These are phyloP conservation scores for Coenobita brevimanus DNA, from an alignment of 1,140 invertebrate species.

Conservation along the genomic window DNA sequence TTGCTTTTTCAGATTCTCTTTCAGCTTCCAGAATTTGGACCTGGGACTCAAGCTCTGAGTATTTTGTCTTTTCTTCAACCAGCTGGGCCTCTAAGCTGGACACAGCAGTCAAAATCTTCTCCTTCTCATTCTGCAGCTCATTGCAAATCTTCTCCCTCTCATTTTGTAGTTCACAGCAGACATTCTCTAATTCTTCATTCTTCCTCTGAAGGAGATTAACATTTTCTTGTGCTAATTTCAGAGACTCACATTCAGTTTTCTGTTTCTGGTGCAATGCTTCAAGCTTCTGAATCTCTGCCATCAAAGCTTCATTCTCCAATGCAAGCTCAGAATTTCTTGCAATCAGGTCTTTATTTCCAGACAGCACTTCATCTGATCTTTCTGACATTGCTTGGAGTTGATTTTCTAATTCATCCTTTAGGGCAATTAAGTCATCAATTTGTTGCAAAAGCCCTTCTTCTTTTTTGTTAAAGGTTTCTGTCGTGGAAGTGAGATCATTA, in stretches of 20 bases:
- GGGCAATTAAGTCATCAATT: background rate
- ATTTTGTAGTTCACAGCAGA: background rate
- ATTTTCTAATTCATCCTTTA: background rate
- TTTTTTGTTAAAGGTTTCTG: slow-evolving; percentile 8
- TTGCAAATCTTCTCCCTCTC: background rate
- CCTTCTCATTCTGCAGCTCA: background rate
- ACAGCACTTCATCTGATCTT: slow-evolving; percentile 4
- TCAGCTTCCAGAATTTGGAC: slow-evolving; percentile 1
- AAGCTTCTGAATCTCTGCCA: background rate
- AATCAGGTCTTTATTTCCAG: slow-evolving; percentile 21
- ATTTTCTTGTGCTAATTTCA: background rate
- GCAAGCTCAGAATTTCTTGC: slow-evolving; percentile 20
- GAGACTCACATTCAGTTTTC: background rate
- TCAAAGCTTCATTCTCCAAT: slow-evolving; percentile 10
- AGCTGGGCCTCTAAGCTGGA: background rate
- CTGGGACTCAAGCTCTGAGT: background rate
- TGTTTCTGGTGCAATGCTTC: background rate
- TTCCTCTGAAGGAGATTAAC: background rate
- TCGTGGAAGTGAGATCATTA: slow-evolving; percentile 7
- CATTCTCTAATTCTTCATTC: background rate
- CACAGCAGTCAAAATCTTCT: no score
- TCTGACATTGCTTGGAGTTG: background rate
- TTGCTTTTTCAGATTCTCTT: background rate
- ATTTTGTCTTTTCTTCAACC: no score
- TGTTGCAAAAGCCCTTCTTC: slow-evolving; percentile 2